phyloP scores from a whole-genome alignment of 2,113 vertebrate species.

The Plotosus lineatus region DNA sequence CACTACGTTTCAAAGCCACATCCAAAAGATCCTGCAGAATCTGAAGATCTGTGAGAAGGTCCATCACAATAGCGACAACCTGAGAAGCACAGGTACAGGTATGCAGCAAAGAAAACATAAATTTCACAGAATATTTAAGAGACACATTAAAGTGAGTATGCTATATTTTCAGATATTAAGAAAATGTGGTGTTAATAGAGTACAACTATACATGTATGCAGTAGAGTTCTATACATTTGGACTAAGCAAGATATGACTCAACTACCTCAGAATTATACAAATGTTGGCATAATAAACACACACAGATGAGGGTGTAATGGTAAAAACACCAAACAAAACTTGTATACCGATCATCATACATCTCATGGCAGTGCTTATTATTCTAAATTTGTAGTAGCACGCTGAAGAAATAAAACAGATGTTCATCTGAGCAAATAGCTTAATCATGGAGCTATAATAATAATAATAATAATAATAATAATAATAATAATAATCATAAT shows the following conservation, averaged over 20 bases:
- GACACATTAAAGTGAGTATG: neutral
- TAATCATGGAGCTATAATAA: no score
- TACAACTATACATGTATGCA: neutral
- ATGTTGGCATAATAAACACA: neutral
- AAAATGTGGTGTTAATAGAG: no score
- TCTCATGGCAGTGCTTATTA: neutral
- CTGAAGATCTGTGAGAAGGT: slow-evolving; percentile 87
- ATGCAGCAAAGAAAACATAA: neutral
- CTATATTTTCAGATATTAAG: no score
- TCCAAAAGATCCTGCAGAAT: slow-evolving; percentile 91
- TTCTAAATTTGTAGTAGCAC: no score
- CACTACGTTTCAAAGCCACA: slow-evolving; percentile 77
- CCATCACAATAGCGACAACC: slow-evolving; percentile 94
- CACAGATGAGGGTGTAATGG: neutral
- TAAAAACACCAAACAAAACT: no score
- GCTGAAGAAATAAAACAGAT: no score
- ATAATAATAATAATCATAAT: no score
- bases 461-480: no score
- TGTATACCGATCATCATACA: neutral
- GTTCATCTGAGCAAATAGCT: no score
- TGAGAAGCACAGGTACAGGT: slow-evolving; percentile 55
- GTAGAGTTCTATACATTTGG: neutral
- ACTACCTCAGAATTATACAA: neutral
- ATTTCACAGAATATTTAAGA: neutral
- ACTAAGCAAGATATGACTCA: neutral